These are phyloP conservation scores for Alethe diademata DNA, from an alignment of 2,113 vertebrate species.

Conservation along the genomic window DNA sequence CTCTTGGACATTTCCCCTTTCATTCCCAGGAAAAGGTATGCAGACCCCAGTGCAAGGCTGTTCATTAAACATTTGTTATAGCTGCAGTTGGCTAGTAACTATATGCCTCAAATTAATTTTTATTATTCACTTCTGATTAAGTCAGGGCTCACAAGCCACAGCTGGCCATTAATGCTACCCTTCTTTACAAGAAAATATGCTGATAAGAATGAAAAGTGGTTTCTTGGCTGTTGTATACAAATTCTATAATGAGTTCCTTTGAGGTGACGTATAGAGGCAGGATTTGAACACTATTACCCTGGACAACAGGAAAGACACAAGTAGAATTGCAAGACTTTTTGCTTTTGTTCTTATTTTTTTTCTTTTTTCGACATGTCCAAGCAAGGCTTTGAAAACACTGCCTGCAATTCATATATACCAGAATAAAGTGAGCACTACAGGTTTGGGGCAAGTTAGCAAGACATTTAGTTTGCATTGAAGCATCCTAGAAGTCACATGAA, in stretches of 20 bases:
- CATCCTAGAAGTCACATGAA: not conserved
- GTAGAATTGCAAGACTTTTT: not conserved
- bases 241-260: constrained; percentile 29
- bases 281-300: not conserved
- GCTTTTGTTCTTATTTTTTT: not conserved
- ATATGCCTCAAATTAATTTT: constrained; percentile 29
- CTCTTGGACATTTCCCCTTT: not conserved
- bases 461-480: constrained; percentile 30
- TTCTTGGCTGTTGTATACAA: constrained; percentile 30
- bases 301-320: not conserved
- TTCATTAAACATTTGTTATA: constrained; percentile 14
- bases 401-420: not conserved
- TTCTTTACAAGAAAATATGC: constrained; percentile 38
- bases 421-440: not conserved
- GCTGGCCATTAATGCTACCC: constrained; percentile 28
- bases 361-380: not conserved
- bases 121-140: constrained; percentile 22
- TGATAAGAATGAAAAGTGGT: constrained; percentile 54
- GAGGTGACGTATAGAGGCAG: not conserved
- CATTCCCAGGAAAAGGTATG: not conserved
- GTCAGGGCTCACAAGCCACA: constrained; percentile 32
- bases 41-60: not conserved
- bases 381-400: not conserved
- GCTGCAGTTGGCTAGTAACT: not conserved
- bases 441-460: not conserved